Conservation (phyloP, 2,888 invertebrate genomes). For the Criorhina ranunculi region DNA sequence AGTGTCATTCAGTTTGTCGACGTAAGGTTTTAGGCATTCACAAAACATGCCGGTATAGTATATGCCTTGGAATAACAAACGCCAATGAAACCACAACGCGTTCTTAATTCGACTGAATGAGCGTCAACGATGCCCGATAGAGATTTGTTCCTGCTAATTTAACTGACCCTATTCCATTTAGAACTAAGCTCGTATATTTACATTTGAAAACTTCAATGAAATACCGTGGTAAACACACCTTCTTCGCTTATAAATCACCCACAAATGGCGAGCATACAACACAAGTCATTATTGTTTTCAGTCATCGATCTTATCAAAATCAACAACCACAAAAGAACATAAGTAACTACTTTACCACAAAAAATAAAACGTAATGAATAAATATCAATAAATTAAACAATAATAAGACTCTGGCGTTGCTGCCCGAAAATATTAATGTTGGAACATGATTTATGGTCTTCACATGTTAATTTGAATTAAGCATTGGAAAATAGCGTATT, state of each 20-base stretch:
- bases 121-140: no score
- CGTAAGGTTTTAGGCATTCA: no score
- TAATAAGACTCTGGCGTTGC: not conserved
- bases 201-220: not conserved
- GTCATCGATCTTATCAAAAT: conserved; percentile 27
- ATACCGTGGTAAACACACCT: not conserved
- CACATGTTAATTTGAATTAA: conserved; percentile 13
- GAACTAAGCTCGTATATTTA: not conserved
- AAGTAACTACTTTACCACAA: conserved; percentile 9
- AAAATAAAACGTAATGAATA: conserved; percentile 31
- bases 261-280: not conserved
- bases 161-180: no score
- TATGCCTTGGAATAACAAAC: no score
- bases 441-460: conserved; percentile 5
- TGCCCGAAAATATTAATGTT: conserved; percentile 12
- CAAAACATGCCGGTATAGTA: no score
- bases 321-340: conserved; percentile 11
- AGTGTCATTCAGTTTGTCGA: no score
- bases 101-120: no score
- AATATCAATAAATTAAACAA: conserved; percentile 15
- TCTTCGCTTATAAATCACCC: conserved; percentile 57
- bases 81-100: no score
- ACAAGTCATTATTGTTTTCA: conserved; percentile 4
- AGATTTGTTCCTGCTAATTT: no score
- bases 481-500: not conserved